A percentile compares a stretch with the other conserved stretches of the same genome.
These are phyloP conservation scores for Archaeoteleia sp. DNA, from an alignment of 2,888 invertebrate genomes.

Conservation along the genomic window DNA sequence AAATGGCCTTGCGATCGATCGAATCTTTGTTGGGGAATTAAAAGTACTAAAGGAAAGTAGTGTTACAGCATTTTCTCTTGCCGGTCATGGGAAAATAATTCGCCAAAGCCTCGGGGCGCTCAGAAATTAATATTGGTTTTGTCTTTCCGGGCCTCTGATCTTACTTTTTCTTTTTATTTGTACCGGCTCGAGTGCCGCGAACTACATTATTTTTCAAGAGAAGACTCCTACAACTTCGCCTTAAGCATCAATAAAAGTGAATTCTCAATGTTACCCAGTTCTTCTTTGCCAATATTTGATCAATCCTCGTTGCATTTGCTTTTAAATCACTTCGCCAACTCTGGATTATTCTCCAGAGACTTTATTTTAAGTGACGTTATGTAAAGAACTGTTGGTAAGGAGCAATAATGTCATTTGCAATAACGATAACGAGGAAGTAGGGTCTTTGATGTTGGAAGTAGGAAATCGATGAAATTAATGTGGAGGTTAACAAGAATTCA, in stretches of 20 bases:
- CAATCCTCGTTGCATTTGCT: conserved; percentile 39
- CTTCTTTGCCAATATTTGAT: conserved; percentile 46
- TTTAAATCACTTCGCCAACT: conserved; percentile 36
- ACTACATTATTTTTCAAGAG: conserved; percentile 39
- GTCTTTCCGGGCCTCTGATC: conserved; percentile 37
- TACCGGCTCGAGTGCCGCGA: conserved; percentile 20
- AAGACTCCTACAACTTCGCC: conserved; percentile 41
- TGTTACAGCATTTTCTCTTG: conserved; percentile 50
- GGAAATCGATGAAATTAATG: too few relatives aligned
- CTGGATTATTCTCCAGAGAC: conserved; percentile 19
- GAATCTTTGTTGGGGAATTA: not conserved
- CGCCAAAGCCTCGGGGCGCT: conserved; percentile 54
- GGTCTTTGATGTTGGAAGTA: too few relatives aligned
- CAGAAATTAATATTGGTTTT: conserved; percentile 65
- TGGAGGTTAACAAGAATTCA: too few relatives aligned
- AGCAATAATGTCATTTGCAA: too few relatives aligned
- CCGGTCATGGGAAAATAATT: conserved; percentile 57
- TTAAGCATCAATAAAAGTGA: conserved; percentile 44
- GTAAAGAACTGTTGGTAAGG: too few relatives aligned
- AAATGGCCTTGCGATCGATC: too few relatives aligned
- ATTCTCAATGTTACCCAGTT: conserved; percentile 38
- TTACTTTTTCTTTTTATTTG: conserved; percentile 32
- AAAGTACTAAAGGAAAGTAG: conserved; percentile 5
- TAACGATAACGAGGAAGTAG: too few relatives aligned
- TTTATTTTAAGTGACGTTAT: conserved; percentile 19